Evolutionary conservation across 2,113 vertebrate genomes (phyloP), one percentile per base, ranked within the genome.

Genomic region (Entomyzon cyanotis): DNA sequence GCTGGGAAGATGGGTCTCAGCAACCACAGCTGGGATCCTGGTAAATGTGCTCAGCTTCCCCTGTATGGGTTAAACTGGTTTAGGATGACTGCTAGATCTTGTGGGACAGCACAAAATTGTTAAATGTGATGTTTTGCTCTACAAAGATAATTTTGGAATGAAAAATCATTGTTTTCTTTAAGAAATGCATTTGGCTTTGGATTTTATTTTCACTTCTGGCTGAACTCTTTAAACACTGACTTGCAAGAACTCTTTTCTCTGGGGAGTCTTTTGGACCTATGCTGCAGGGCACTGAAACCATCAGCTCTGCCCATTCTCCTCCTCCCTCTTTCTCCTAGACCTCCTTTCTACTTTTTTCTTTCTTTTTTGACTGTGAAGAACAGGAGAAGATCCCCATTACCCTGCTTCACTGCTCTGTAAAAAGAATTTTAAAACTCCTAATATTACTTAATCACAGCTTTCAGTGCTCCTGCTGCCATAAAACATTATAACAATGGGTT

Each of bases 381-480:
- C 47, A 86, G 71, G 39, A 92, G 71, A 92, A 95, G 68, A 89
- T 86, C 11, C 52, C 75, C 85, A 84, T 95, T 92, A 92, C 31
- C 11, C 24, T 84, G 92, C 92, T 93, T 88, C 42, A 7, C 35
- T 85, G 55, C 67, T 78, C 88, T 63, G 60, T 90, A 88, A 94
- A 94, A 88, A 88, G 75, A 93, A 85, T 94, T 90, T 94, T 24
- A 68, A 90, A 92, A 71, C 68, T 93, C 69, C 64, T 88, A 91
- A 74, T 94, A 92, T 90, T 85, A 91, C 87, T 96, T 96, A 96
- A 97, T 97, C 93, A 92, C 92, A 92, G 91, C 92, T 92, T 93
- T 94, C 93, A 90, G 88, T 91, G 79, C 60, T 81, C 84, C 68
- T 80, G 87, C 82, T 96, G 94, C 83, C 91, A 95, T 94, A 95